Conservation (phyloP, 2,888 invertebrate genomes). For the Pilophorus perplexus region DNA sequence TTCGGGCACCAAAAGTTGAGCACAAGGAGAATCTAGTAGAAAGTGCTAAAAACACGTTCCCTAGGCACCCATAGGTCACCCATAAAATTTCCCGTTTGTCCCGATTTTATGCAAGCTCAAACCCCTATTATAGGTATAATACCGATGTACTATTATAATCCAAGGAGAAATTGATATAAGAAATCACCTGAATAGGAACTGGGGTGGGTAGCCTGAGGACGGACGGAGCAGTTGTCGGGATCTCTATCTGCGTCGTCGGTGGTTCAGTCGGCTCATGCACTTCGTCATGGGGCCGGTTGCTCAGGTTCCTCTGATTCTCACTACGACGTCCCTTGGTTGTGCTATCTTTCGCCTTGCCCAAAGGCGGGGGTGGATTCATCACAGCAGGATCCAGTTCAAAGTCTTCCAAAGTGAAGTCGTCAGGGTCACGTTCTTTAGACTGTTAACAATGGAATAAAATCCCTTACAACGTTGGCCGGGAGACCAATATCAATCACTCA, state of each 20-base stretch:
- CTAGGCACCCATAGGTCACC: too few species aligned
- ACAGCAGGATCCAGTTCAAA: slow-evolving; percentile 31
- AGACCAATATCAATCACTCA: too few species aligned
- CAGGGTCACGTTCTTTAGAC: slow-evolving; percentile 20
- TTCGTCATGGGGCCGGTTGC: slow-evolving; percentile 1
- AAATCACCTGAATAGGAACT: slow-evolving; percentile 2
- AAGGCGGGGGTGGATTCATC: slow-evolving; percentile 24
- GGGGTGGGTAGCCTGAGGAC: background rate
- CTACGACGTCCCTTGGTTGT: too few species aligned
- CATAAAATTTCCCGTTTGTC: too few species aligned
- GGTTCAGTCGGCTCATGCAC: slow-evolving; percentile 18
- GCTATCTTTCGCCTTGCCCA: background rate
- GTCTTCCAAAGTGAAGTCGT: slow-evolving; percentile 26
- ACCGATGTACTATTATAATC: too few species aligned
- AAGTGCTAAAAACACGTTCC: too few species aligned
- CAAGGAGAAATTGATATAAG: background rate
- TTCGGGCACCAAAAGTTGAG: too few species aligned
- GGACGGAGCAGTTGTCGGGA: background rate
- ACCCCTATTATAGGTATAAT: too few species aligned
- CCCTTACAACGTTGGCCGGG: too few species aligned
- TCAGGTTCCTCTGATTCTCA: background rate
- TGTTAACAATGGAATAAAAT: too few species aligned
- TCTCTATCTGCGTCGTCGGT: slow-evolving; percentile 17
- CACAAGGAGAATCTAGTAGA: too few species aligned
- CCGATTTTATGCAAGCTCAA: too few species aligned